Evolutionary conservation across 2,797 vertebrate species (phyloP).

Genomic region (Choloepus didactylus): DNA sequence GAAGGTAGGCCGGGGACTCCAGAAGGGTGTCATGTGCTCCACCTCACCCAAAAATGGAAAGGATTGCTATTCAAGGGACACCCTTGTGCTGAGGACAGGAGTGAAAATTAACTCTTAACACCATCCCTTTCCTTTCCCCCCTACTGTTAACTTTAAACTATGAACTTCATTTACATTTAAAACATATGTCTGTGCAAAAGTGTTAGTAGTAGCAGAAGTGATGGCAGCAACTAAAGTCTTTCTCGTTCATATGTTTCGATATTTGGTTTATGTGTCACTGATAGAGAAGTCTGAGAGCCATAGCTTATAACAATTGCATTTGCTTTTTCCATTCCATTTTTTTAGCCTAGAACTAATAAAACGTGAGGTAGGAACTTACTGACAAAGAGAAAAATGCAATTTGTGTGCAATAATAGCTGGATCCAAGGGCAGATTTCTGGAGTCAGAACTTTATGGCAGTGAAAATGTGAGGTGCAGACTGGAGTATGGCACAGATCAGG

Average conservation of each 20-base stretch:
- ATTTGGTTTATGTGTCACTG: conserved; percentile 38
- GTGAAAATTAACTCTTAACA: background rate
- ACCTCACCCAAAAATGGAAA: background rate
- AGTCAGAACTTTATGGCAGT: background rate
- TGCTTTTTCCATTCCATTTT: background rate
- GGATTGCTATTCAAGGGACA: background rate
- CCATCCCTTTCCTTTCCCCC: background rate
- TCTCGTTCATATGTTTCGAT: background rate
- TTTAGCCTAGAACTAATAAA: background rate
- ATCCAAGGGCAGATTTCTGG: background rate
- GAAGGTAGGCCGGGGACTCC: too few relatives aligned
- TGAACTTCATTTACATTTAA: background rate
- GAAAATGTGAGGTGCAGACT: background rate
- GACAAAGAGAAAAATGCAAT: background rate
- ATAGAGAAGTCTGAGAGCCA: background rate
- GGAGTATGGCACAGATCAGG: background rate
- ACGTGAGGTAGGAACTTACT: background rate
- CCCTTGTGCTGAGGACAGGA: background rate
- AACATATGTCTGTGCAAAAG: background rate
- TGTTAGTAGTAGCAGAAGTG: background rate
- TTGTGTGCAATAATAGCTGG: background rate
- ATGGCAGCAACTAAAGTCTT: background rate
- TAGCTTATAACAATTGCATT: background rate
- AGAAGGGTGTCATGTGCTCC: background rate
- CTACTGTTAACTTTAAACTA: background rate